phyloP scores from a whole-genome alignment of 2,797 vertebrate genomes.

The Tapirus indicus region DNA sequence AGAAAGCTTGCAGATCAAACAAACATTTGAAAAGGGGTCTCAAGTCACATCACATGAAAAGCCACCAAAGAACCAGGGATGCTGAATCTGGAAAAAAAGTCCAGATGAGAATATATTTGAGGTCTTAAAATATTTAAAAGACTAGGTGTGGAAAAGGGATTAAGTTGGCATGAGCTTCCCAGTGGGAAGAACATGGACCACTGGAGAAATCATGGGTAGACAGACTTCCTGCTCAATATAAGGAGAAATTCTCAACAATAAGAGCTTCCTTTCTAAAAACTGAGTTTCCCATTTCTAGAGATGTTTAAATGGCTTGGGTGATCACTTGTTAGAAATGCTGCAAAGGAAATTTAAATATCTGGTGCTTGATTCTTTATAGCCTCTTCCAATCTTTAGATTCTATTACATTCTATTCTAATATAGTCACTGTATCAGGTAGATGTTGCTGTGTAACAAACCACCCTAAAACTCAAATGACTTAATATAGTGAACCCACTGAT shows the following conservation, averaged over 20 bases:
- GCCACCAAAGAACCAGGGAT: too few relatives aligned
- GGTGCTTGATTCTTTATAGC: background rate
- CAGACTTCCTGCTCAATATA: background rate
- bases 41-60: background rate
- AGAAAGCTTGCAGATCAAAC: background rate
- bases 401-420: background rate
- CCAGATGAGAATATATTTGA: background rate
- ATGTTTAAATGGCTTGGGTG: background rate
- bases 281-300: background rate
- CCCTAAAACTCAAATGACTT: background rate
- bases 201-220: background rate
- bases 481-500: background rate
- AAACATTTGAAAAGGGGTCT: background rate
- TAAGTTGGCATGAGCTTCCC: background rate
- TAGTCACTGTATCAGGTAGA: background rate
- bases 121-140: background rate
- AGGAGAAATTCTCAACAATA: background rate
- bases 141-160: background rate
- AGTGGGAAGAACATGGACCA: background rate
- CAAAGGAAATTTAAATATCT: slow-evolving; percentile 19
- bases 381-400: background rate
- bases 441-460: background rate
- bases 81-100: background rate
- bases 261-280: background rate
- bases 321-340: background rate